Evolutionary conservation across 2,797 vertebrate genomes (phyloP).

Genomic region (Sebastes minor): DNA sequence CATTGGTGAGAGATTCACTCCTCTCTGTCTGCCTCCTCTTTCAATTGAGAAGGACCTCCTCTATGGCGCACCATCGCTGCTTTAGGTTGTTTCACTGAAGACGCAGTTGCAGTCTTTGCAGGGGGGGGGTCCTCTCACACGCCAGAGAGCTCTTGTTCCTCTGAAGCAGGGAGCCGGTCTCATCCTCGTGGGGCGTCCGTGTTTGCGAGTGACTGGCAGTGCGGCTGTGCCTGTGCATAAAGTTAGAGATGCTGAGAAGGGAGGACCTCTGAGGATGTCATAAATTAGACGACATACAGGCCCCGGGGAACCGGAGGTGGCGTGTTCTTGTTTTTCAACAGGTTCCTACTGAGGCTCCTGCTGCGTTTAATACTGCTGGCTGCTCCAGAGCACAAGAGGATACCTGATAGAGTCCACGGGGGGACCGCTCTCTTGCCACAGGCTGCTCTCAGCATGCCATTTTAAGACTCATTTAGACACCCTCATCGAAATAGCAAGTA

Average conservation of each 20-base stretch:
- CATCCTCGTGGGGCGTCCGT: slow-evolving; percentile 55
- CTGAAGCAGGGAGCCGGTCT: slow-evolving; percentile 53
- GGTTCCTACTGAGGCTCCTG: slow-evolving; percentile 64
- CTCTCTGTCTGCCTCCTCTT: slow-evolving; percentile 50
- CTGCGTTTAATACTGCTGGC: slow-evolving; percentile 71
- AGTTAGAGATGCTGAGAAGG: slow-evolving; percentile 57
- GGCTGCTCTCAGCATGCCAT: slow-evolving; percentile 59
- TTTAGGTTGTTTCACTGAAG: slow-evolving; percentile 42
- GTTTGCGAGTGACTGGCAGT: slow-evolving; percentile 75
- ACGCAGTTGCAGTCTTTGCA: slow-evolving; percentile 41
- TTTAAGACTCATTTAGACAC: slow-evolving; percentile 62
- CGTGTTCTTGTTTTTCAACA: slow-evolving; percentile 78
- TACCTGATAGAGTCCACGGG: slow-evolving; percentile 70
- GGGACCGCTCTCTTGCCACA: slow-evolving; percentile 50
- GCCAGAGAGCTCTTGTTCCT: slow-evolving; percentile 50
- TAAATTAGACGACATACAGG: slow-evolving; percentile 66
- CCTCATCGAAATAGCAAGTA: slow-evolving; percentile 55
- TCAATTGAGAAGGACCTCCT: slow-evolving; percentile 62
- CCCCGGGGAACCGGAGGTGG: slow-evolving; percentile 65
- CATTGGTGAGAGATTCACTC: slow-evolving; percentile 63
- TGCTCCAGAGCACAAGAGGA: slow-evolving; percentile 60
- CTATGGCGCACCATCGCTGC: slow-evolving; percentile 42
- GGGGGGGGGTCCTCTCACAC: slow-evolving; percentile 56
- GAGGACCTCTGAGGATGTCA: slow-evolving; percentile 62
- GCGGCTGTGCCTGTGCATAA: slow-evolving; percentile 58